Conservation (phyloP, 1,140 invertebrate genomes). For the Laodelphax striatellus region DNA sequence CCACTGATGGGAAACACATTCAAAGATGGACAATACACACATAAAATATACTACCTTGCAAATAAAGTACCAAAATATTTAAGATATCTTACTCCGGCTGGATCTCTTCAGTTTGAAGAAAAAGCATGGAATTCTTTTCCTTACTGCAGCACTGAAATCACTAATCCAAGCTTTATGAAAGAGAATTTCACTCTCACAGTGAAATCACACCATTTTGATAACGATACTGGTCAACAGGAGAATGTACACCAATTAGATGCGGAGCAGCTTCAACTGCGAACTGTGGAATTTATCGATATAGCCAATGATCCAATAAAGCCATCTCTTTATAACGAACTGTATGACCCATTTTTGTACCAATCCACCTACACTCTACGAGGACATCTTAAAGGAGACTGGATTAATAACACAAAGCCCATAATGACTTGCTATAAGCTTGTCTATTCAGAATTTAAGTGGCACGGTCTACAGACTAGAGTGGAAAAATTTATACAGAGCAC, state of each 20-base stretch:
- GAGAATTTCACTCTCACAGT: not conserved
- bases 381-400: not conserved
- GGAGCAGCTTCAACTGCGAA: not conserved
- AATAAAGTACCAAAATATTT: conserved; percentile 70
- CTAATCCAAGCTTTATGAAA: not conserved
- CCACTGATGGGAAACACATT: not conserved
- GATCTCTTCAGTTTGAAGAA: not conserved
- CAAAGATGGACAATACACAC: conserved; percentile 88
- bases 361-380: not conserved
- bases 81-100: not conserved
- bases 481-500: not conserved
- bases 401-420: not conserved
- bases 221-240: not conserved
- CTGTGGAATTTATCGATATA: not conserved
- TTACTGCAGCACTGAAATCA: not conserved
- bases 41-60: conserved; percentile 96
- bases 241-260: not conserved
- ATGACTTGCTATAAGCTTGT: not conserved
- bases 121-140: not conserved
- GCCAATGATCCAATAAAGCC: not conserved
- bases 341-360: not conserved
- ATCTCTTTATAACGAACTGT: not conserved
- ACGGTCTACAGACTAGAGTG: not conserved
- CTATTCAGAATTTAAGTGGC: not conserved
- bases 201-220: not conserved